Conservation (phyloP, 1,140 invertebrate species). For the Heliconius nattereri region DNA sequence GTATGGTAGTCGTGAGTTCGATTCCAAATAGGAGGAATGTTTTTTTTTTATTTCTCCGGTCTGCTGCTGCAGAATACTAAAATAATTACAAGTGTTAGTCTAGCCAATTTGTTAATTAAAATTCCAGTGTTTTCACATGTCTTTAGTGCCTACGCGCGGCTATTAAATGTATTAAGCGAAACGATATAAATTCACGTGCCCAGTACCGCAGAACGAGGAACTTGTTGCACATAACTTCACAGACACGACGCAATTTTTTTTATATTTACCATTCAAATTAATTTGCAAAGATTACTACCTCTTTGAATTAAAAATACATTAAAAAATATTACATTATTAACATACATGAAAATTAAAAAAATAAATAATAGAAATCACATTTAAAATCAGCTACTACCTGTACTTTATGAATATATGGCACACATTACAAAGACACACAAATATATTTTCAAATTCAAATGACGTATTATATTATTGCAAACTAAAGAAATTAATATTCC, state of each 20-base stretch:
- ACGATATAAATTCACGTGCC: slow-evolving; percentile 67
- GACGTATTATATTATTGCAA: slow-evolving; percentile 27
- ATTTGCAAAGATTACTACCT: neutral
- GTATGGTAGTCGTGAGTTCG: neutral
- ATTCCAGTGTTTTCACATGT: neutral
- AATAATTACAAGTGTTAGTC: neutral
- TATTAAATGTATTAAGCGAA: slow-evolving; percentile 35
- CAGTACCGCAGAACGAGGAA: slow-evolving; percentile 72
- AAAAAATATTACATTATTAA: too few species aligned
- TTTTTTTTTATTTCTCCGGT: too few species aligned
- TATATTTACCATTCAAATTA: neutral
- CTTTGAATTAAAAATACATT: too few species aligned
- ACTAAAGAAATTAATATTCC: slow-evolving; percentile 69
- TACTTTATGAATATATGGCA: too few species aligned
- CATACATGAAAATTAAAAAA: too few species aligned
- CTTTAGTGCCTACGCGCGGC: neutral
- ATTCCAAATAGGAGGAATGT: too few species aligned
- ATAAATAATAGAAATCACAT: too few species aligned
- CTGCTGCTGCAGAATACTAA: neutral
- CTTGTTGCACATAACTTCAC: slow-evolving; percentile 26
- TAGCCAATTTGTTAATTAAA: neutral
- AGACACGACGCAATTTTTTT: neutral
- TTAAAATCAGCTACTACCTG: too few species aligned
- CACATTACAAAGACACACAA: too few species aligned
- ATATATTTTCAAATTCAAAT: too few species aligned